These are phyloP conservation scores for Drosophila lutescens DNA, from an alignment of 2,888 invertebrate species.

Conservation along the genomic window DNA sequence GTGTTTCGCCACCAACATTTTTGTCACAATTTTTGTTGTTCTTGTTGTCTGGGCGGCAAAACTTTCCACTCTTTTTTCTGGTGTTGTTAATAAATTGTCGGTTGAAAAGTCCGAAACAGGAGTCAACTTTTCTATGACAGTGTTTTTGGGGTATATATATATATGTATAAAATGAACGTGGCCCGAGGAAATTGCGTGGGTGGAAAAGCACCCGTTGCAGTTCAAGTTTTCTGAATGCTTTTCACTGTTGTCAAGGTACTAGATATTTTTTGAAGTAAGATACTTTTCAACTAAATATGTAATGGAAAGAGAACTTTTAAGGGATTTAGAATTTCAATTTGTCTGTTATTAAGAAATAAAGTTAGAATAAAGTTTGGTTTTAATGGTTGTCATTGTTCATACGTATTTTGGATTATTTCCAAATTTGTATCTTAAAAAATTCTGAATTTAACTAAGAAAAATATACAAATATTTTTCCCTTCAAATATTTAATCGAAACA, in stretches of 20 bases:
- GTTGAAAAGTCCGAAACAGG: slow-evolving; percentile 39
- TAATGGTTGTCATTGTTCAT: not conserved
- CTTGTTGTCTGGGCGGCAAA: slow-evolving; percentile 8
- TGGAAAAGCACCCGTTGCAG: slow-evolving; percentile 28
- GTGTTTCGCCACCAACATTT: slow-evolving; percentile 28
- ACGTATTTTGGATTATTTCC: too few relatives aligned
- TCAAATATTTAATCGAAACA: slow-evolving; percentile 9
- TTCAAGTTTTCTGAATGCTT: slow-evolving; percentile 21
- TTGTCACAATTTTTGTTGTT: slow-evolving; percentile 29
- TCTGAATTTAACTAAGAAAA: too few relatives aligned
- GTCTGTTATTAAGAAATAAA: not conserved
- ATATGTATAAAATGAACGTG: not conserved
- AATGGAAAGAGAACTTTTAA: not conserved
- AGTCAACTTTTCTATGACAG: slow-evolving; percentile 54
- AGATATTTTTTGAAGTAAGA: not conserved
- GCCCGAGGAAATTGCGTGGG: slow-evolving; percentile 35
- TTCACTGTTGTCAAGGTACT: slow-evolving; percentile 12
- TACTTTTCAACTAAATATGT: not conserved
- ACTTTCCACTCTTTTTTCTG: slow-evolving; percentile 21
- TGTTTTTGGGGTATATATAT: slow-evolving; percentile 10
- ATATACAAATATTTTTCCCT: not conserved
- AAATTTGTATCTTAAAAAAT: too few relatives aligned
- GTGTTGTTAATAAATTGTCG: slow-evolving; percentile 59
- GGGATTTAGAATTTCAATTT: not conserved
- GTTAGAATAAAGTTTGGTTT: not conserved